Evolutionary conservation across 2,113 vertebrate genomes (phyloP).

Genomic region (Tautogolabrus adspersus): DNA sequence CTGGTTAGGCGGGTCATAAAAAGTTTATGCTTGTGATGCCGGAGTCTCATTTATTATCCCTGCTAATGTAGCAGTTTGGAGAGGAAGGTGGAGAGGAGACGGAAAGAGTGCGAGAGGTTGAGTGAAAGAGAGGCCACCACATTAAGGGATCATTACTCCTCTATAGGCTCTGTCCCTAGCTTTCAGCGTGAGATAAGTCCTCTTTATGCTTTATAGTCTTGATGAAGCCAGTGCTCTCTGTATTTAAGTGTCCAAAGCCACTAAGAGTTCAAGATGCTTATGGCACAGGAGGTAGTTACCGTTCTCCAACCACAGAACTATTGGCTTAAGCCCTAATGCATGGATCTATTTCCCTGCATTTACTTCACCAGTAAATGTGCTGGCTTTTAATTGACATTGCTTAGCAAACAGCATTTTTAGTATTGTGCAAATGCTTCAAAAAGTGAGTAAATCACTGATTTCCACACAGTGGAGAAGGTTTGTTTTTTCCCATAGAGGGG

Average conservation of each 20-base stretch:
- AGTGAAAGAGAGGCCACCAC: slow-evolving; percentile 66
- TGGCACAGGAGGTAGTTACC: slow-evolving; percentile 78
- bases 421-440: neutral
- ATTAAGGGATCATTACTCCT: slow-evolving; percentile 82
- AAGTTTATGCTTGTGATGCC: slow-evolving; percentile 78
- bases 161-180: slow-evolving; percentile 71
- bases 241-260: slow-evolving; percentile 78
- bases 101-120: slow-evolving; percentile 65
- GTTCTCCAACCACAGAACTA: slow-evolving; percentile 72
- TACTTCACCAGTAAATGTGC: slow-evolving; percentile 38
- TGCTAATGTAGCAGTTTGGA: slow-evolving; percentile 78
- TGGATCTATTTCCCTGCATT: slow-evolving; percentile 45
- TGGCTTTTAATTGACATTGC: slow-evolving; percentile 18
- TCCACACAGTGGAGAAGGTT: neutral
- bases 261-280: slow-evolving; percentile 76
- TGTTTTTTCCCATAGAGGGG: neutral
- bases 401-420: neutral
- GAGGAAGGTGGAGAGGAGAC: slow-evolving; percentile 23
- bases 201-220: slow-evolving; percentile 74
- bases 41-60: slow-evolving; percentile 81
- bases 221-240: slow-evolving; percentile 68
- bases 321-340: slow-evolving; percentile 66
- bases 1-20: slow-evolving; percentile 82
- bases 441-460: neutral
- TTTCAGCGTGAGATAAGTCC: slow-evolving; percentile 66